phyloP scores from a whole-genome alignment of 2,113 vertebrate species.

The Isurus oxyrinchus region DNA sequence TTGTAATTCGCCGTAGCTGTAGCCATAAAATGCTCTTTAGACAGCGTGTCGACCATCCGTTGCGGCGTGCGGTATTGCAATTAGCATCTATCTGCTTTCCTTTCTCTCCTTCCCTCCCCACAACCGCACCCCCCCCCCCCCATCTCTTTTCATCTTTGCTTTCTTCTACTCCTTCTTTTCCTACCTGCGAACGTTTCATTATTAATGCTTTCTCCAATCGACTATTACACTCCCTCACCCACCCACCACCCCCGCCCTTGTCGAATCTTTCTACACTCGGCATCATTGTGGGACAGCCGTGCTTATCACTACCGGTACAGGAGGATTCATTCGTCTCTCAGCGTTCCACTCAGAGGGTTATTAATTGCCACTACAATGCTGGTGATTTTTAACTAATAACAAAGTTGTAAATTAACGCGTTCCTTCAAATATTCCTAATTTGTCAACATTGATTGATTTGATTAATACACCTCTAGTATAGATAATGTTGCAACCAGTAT shows the following conservation, averaged over 20 bases:
- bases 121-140: no score
- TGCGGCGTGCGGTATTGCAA: not conserved
- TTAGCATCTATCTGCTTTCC: slow-evolving; percentile 42
- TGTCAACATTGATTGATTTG: slow-evolving; percentile 65
- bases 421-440: slow-evolving; percentile 63
- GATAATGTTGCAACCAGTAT: slow-evolving; percentile 46
- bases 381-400: slow-evolving; percentile 67
- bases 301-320: slow-evolving; percentile 29
- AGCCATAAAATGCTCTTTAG: not conserved
- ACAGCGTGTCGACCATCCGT: not conserved
- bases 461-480: slow-evolving; percentile 57
- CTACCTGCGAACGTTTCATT: slow-evolving; percentile 19
- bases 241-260: not conserved
- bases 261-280: slow-evolving; percentile 18
- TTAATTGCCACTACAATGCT: slow-evolving; percentile 65
- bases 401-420: slow-evolving; percentile 69
- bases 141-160: not conserved
- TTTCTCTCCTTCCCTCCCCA: slow-evolving; percentile 43
- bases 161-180: not conserved
- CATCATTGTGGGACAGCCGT: slow-evolving; percentile 19
- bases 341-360: slow-evolving; percentile 54
- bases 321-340: not conserved
- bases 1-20: not conserved
- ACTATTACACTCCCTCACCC: slow-evolving; percentile 46
- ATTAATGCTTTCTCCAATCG: slow-evolving; percentile 42